Conservation (phyloP, 2,888 invertebrate species). For the Gandaritis pyraliata region DNA sequence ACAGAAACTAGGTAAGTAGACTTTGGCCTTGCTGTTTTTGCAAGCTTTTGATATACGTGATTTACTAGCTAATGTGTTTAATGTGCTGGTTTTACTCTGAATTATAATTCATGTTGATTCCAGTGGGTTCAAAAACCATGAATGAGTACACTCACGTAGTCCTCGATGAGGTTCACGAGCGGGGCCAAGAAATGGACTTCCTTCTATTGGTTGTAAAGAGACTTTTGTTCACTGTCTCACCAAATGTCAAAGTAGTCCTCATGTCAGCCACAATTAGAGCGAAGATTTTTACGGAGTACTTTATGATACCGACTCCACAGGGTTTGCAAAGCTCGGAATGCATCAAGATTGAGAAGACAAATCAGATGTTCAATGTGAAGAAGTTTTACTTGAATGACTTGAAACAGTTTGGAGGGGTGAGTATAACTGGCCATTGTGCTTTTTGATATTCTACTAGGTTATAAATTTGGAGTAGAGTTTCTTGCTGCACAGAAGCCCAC, state of each 20-base stretch:
- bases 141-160: slow-evolving; percentile 94
- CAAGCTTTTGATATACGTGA: too few relatives aligned
- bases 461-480: slow-evolving; percentile 3
- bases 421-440: slow-evolving; percentile 41
- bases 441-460: too few relatives aligned
- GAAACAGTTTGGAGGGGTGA: slow-evolving; percentile 76
- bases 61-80: too few relatives aligned
- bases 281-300: slow-evolving; percentile 88
- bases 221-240: slow-evolving; percentile 85
- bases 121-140: slow-evolving; percentile 87
- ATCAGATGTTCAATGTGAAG: slow-evolving; percentile 81
- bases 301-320: slow-evolving; percentile 58
- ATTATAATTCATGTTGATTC: slow-evolving; percentile 28
- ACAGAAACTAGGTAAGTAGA: slow-evolving; percentile 86
- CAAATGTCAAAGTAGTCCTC: slow-evolving; percentile 83
- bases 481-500: not conserved
- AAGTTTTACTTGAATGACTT: slow-evolving; percentile 86
- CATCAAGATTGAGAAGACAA: slow-evolving; percentile 76
- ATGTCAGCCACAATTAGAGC: slow-evolving; percentile 96
- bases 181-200: slow-evolving; percentile 97
- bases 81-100: too few relatives aligned
- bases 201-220: slow-evolving; percentile 92
- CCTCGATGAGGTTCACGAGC: slow-evolving; percentile 97
- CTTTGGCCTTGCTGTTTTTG: not conserved
- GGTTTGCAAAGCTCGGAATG: slow-evolving; percentile 64